These are phyloP conservation scores for Drosophila pectinifera DNA, from an alignment of 1,140 invertebrate genomes.

Conservation along the genomic window DNA sequence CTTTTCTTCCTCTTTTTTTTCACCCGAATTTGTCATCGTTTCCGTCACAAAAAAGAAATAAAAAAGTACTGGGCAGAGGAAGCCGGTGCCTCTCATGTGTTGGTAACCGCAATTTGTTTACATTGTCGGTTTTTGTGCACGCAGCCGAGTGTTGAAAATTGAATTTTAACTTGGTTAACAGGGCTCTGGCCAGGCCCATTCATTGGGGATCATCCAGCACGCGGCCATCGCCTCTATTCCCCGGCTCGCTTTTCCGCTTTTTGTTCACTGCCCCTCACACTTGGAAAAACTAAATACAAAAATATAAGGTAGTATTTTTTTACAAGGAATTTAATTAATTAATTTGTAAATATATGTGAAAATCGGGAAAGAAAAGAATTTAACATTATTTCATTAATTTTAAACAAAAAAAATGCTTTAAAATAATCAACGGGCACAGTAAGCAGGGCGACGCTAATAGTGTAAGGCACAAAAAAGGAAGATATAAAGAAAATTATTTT, in stretches of 20 bases:
- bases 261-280: conserved; percentile 31
- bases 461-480: too few species aligned
- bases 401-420: too few species aligned
- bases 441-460: too few species aligned
- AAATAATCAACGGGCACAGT: too few species aligned
- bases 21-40: conserved; percentile 46
- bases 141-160: conserved; percentile 74
- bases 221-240: conserved; percentile 11
- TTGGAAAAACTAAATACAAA: neutral
- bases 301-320: too few species aligned
- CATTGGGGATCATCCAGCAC: conserved; percentile 49
- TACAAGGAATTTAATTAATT: too few species aligned
- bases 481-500: too few species aligned
- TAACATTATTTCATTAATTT: too few species aligned
- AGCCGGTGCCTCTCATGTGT: conserved; percentile 57
- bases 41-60: conserved; percentile 34
- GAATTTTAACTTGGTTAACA: conserved; percentile 77
- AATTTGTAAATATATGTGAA: too few species aligned
- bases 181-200: conserved; percentile 47
- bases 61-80: conserved; percentile 26
- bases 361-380: neutral
- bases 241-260: conserved; percentile 42
- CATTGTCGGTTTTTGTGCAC: conserved; percentile 76
- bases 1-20: neutral
- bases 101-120: conserved; percentile 76